These are phyloP conservation scores for Neuroscelio doddi DNA, from an alignment of 2,888 invertebrate genomes.

Conservation along the genomic window DNA sequence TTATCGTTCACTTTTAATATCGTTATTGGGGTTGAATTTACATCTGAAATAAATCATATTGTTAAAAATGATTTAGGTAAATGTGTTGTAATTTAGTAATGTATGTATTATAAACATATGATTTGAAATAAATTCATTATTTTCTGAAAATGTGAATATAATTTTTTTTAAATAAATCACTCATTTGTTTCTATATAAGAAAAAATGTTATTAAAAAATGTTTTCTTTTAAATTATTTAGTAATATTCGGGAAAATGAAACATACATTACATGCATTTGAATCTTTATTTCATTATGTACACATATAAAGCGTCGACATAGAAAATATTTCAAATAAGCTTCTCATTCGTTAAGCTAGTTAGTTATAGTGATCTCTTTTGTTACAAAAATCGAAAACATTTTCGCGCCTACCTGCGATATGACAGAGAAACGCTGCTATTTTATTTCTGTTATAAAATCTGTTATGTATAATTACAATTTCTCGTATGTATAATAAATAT, in stretches of 20 bases:
- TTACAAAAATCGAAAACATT: no score
- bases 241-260: no score
- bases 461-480: conserved; percentile 7
- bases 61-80: not conserved
- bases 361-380: no score
- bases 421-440: no score
- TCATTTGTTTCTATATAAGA: no score
- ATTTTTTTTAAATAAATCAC: no score
- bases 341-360: conserved; percentile 38
- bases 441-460: no score
- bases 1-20: no score
- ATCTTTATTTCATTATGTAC: conserved; percentile 54
- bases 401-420: no score
- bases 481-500: conserved; percentile 61
- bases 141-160: conserved; percentile 32
- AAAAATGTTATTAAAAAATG: no score
- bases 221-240: no score
- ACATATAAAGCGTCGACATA: conserved; percentile 54
- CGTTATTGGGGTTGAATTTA: no score
- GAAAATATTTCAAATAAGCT: conserved; percentile 49
- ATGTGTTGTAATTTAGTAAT: not conserved
- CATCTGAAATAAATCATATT: not conserved
- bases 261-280: conserved; percentile 20
- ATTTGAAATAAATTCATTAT: conserved; percentile 46
- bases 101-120: conserved; percentile 22